A percentile compares a stretch with the other conserved stretches of the same genome.
Conservation (phyloP, 1,140 invertebrate species). For the Leptoteleia sp. region DNA sequence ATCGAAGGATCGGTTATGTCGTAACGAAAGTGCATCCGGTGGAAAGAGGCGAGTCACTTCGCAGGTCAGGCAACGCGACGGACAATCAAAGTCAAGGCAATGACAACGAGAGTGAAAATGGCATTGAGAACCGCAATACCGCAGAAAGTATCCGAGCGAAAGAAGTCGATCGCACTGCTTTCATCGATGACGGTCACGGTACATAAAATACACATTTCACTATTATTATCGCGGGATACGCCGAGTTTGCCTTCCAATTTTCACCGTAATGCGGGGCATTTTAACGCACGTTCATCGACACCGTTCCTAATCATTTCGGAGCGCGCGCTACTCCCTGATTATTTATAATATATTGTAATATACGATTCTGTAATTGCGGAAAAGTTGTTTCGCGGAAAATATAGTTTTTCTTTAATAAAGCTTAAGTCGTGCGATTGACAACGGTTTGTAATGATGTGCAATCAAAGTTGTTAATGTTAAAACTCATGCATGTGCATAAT, state of each 20-base stretch:
- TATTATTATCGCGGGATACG: constrained; percentile 42
- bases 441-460: not conserved
- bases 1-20: constrained; percentile 66
- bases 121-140: constrained; percentile 51
- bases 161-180: constrained; percentile 65
- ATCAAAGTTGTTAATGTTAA: constrained; percentile 1
- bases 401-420: constrained; percentile 2
- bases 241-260: constrained; percentile 37
- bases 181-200: constrained; percentile 59
- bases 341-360: too few relatives aligned
- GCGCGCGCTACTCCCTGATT: too few relatives aligned
- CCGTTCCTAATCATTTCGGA: too few relatives aligned
- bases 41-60: constrained; percentile 28
- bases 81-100: constrained; percentile 57
- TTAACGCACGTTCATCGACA: constrained; percentile 30
- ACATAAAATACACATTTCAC: constrained; percentile 53
- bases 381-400: not conserved
- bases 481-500: not conserved
- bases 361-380: constrained; percentile 14
- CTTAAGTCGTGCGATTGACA: not conserved
- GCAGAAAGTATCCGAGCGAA: constrained; percentile 57
- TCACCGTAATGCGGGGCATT: constrained; percentile 27
- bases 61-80: constrained; percentile 35
- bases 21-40: constrained; percentile 66
- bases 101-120: constrained; percentile 64